phyloP scores from a whole-genome alignment of 2,113 vertebrate genomes.

The Argyrosomus japonicus region DNA sequence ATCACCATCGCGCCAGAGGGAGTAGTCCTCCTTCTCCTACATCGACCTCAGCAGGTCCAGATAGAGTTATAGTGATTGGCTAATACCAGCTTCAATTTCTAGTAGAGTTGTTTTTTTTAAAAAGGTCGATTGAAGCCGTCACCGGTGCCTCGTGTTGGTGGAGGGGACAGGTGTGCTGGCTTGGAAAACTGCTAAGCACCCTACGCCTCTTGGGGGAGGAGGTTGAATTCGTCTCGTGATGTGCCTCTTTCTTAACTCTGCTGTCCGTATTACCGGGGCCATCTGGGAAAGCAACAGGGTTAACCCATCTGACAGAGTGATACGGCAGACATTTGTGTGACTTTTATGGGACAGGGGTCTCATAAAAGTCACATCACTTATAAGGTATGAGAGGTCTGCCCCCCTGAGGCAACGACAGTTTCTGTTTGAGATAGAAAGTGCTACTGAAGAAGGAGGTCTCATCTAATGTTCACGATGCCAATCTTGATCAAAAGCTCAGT shows the following conservation, averaged over 20 bases:
- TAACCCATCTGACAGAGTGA: conserved; percentile 38
- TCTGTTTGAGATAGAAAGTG: background rate
- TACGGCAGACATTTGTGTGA: conserved; percentile 43
- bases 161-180: conserved; percentile 47
- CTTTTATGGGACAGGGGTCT: conserved; percentile 56
- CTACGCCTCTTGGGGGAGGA: background rate
- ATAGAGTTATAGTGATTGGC: conserved; percentile 8
- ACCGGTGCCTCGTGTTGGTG: conserved; percentile 13
- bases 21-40: conserved; percentile 40
- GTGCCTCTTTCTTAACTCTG: conserved; percentile 18
- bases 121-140: conserved; percentile 26
- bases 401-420: background rate
- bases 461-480: background rate
- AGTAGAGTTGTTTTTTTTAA: background rate
- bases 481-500: conserved; percentile 10
- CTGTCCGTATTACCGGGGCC: conserved; percentile 12
- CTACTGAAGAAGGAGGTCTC: background rate
- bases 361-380: conserved; percentile 55
- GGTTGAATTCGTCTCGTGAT: conserved; percentile 22
- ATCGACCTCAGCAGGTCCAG: conserved; percentile 33
- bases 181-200: conserved; percentile 20
- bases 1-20: conserved; percentile 60
- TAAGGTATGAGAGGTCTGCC: conserved; percentile 33
- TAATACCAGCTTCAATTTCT: conserved; percentile 24
- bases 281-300: conserved; percentile 35